These are phyloP conservation scores for Tylochromis polylepis DNA, from an alignment of 2,113 vertebrate genomes.

Conservation along the genomic window DNA sequence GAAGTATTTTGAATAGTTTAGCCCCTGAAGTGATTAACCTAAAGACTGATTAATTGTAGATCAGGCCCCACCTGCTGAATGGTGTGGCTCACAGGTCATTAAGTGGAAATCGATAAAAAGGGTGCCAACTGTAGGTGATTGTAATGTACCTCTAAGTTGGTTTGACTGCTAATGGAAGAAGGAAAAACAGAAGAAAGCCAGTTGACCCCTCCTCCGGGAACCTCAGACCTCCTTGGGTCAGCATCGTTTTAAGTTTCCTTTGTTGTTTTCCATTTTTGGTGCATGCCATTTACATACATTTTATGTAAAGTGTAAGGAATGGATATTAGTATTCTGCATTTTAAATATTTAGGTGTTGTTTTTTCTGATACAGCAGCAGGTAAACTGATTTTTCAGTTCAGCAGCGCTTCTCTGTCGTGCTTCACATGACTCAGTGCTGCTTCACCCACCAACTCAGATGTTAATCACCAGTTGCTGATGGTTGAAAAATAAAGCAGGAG, in stretches of 20 bases:
- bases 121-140: background rate
- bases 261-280: background rate
- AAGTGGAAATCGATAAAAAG: background rate
- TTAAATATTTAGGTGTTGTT: background rate
- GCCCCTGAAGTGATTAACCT: rapidly evolving
- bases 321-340: background rate
- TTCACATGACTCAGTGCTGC: background rate
- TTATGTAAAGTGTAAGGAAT: background rate
- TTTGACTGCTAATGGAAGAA: background rate
- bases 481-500: background rate
- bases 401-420: background rate
- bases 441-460: background rate
- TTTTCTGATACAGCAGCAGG: background rate
- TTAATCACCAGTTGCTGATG: slow-evolving; percentile 12
- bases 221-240: too few species aligned
- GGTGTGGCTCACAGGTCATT: background rate
- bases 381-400: background rate
- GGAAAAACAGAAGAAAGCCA: too few species aligned
- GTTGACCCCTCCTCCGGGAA: too few species aligned
- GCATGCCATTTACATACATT: rapidly evolving
- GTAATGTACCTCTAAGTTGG: rapidly evolving
- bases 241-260: too few species aligned
- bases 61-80: background rate
- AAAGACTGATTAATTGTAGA: background rate
- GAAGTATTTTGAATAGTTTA: background rate